Base-by-base conservation (phyloP, 1,140 invertebrate genomes). In the Bombus superbus region DNA sequence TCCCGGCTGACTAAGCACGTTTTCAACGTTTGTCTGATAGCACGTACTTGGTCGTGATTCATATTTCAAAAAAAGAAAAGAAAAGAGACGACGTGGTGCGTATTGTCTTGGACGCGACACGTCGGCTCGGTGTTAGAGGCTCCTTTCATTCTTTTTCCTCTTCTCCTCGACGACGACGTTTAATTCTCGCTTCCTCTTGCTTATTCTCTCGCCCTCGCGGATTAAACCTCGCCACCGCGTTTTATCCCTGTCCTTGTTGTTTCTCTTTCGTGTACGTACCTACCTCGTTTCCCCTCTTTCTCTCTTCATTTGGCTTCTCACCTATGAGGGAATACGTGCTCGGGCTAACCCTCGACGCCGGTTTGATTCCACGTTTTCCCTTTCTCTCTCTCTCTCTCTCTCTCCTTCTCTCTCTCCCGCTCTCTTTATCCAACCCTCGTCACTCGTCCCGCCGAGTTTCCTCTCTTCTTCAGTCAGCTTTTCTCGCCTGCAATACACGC, bases 241-340 rank as follows among this genome's bases (percentile, higher is more conserved):
- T 79, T 72, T 1, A 71, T 15, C 68, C 35, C 44, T 28, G 53
- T 85, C 83, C 68, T 85, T 80, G 44, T 85, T 13, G 44, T 85
- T 13, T 68, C 22, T 44, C 42, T 8, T 73, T 1, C 3, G 10
- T 22, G 2, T 68, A 53, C 64, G 66, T 35, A 22, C 18, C n/a
- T 11, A 10, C 40, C 5, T 38, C 11, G 25, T 10, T 42, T 22
- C 59, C 53, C 66, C 28, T 13, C 10, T 57, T 32, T 47, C 66
- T 76, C 44, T 42, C 74, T 79, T 71, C 72, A 75, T 80, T 76
- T 38, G 76, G 71, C 82, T 71, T 75, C 81, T 75, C 84, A 85
- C 83, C 72, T 87, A 35, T 73, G 66, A 77, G 69, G 59, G 77
- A 73, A 62, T 79, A 85, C 83, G 83, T 72, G 68, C 76, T 84